Base-by-base conservation (phyloP, 2,113 vertebrate genomes). In the Tyto alba region DNA sequence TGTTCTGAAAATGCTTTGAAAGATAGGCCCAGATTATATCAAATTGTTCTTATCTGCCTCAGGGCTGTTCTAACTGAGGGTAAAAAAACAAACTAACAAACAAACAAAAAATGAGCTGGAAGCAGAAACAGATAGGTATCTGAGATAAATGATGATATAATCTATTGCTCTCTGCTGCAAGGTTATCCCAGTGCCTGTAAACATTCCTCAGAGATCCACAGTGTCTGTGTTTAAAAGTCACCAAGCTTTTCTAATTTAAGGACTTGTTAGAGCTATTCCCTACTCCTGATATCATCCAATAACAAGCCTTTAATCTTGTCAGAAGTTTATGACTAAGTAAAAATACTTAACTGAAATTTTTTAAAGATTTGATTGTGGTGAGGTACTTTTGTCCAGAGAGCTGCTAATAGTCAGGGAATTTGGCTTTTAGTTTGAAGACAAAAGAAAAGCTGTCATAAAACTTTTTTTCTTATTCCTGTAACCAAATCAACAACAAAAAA, bases 121-220 rank as follows among this genome's bases (percentile, higher is more conserved):
- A 95, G 67, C 38, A 62, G 52, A 93, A 94, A 94, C 40, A 88
- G 87, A 93, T 66, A 92, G 47, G 32, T 94, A 93, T 91, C 78
- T 93, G 91, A 88, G 96, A 96, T 84, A 97, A 95, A 94, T 77
- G 74, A 91, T 52, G 74, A 87, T 73, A 79, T 87, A 38, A 78
- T 84, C 89, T 96, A 78, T 43, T 73, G 73, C 48, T 90, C 20
- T 95, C 68, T 78, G 62, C 82, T 96, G 23, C 38, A 94, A 95
- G 96, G 86, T 96, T 96, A 94, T 91, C 52, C 81, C 25, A 59
- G 53, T 83, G 90, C 74, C 88, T 82, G 75, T 73, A 90, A 93
- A 95, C 60, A 86, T 75, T 91, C 45, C 53, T 86, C 71, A 79
- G 69, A 93, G 83, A 89, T 85, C 18, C 43, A 84, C 56, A 72